Conservation (phyloP, 1,140 invertebrate species). For the Papilio machaon region DNA sequence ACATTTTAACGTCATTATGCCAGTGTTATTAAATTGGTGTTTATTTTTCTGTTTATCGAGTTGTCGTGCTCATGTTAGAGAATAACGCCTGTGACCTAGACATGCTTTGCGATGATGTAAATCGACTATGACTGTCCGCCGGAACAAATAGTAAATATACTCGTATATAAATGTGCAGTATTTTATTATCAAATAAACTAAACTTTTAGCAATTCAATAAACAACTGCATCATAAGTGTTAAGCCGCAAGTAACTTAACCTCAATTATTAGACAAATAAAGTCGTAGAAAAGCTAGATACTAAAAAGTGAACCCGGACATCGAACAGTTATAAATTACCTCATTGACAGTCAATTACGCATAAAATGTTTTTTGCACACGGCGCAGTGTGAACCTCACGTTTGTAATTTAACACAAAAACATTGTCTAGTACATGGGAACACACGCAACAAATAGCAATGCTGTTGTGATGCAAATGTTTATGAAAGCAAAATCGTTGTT, state of each 20-base stretch:
- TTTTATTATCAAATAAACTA: not conserved
- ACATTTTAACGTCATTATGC: not conserved
- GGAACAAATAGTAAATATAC: slow-evolving; percentile 11
- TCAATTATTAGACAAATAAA: not conserved
- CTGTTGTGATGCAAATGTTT: slow-evolving; percentile 10
- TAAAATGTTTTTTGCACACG: slow-evolving; percentile 17
- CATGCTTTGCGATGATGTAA: slow-evolving; percentile 28
- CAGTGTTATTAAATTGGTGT: slow-evolving; percentile 21
- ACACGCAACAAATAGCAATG: not conserved
- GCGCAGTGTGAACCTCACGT: not conserved
- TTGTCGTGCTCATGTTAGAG: slow-evolving; percentile 26
- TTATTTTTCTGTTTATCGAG: slow-evolving; percentile 33
- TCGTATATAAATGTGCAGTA: not conserved
- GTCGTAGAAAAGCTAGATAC: not conserved
- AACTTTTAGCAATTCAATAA: no score
- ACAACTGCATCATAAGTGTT: no score
- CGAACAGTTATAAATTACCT: not conserved
- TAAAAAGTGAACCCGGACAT: slow-evolving; percentile 16
- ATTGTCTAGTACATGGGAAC: slow-evolving; percentile 28
- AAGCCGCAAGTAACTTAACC: no score
- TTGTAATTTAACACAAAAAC: slow-evolving; percentile 28
- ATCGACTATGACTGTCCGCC: not conserved
- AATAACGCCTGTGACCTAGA: slow-evolving; percentile 31
- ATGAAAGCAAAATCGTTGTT: slow-evolving; percentile 22
- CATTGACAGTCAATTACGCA: slow-evolving; percentile 8